Evolutionary conservation across 2,888 invertebrate genomes (phyloP).

Genomic region (Drosophila basisetae): DNA sequence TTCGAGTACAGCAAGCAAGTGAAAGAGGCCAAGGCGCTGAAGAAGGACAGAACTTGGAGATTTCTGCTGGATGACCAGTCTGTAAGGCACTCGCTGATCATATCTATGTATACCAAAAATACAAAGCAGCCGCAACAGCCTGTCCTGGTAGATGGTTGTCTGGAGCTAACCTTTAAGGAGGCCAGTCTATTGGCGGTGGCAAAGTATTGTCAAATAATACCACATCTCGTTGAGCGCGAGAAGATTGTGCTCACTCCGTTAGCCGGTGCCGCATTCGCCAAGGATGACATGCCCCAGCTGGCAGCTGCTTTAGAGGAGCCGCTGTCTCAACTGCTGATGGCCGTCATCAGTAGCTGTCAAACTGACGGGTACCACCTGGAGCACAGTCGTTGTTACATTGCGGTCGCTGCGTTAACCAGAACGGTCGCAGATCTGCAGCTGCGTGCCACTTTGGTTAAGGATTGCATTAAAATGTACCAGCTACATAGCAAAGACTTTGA

Average conservation of each 20-base stretch:
- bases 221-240: constrained; percentile 47
- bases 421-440: constrained; percentile 48
- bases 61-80: constrained; percentile 23
- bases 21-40: constrained; percentile 46
- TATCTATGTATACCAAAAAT: constrained; percentile 22
- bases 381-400: constrained; percentile 65
- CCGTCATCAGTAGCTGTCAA: constrained; percentile 69
- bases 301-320: constrained; percentile 49
- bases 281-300: constrained; percentile 45
- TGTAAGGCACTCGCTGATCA: constrained; percentile 18
- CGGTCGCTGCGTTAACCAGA: constrained; percentile 52
- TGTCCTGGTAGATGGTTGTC: constrained; percentile 20
- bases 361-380: constrained; percentile 60
- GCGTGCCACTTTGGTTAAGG: constrained; percentile 39
- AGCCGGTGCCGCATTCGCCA: constrained; percentile 62
- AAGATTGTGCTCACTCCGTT: constrained; percentile 62
- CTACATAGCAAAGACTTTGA: constrained; percentile 54
- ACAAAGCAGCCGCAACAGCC: constrained; percentile 48
- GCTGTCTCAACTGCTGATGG: constrained; percentile 43
- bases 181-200: constrained; percentile 68
- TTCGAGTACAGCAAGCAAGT: constrained; percentile 55
- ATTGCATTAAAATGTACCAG: constrained; percentile 58
- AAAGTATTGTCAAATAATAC: constrained; percentile 66
- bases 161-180: constrained; percentile 66
- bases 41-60: constrained; percentile 34